Base-by-base conservation (phyloP, 2,113 vertebrate genomes). In the Coturnix japonica region DNA sequence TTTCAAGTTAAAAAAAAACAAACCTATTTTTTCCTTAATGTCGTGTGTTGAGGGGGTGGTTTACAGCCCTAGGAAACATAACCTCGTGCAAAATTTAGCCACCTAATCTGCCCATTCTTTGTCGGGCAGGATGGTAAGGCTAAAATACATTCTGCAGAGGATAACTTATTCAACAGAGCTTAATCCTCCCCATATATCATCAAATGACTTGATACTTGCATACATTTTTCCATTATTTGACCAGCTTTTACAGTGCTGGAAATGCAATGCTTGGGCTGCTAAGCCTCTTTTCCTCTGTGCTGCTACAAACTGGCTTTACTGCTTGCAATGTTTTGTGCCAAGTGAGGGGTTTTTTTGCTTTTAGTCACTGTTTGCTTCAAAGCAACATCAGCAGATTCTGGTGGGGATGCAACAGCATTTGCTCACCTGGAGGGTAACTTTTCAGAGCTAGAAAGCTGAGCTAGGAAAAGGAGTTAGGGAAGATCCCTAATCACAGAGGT, bases 121-220 rank as follows among this genome's bases (percentile, higher is more conserved):
- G 33, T 47, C 70, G 66, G 56, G 65, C 73, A 7, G 56, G 9
- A 26, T 43, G 74, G 87, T 20, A 60, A 33, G 39, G 78, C 89
- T 83, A 74, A 84, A 89, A 91, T 78, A 59, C 23, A 65, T 76
- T 72, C 71, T 91, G 74, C 87, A 57, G 81, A 73, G 71, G 81
- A 87, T 79, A 76, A 91, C 78, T 81, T 41, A 84, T 79, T 87
- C 93, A 91, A 35, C 54, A 49, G 66, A 76, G 30, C 49, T 70
- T 94, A 89, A 92, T 96, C 89, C 94, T 95, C 65, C 63, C 77
- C 94, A 69, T 72, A 80, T 18, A 60, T 74, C 92, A 73, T 69
- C 82, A 69, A 53, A 51, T 78, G 43, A 46, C 63, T 95, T 81
- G 9, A 26, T 59, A 60, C 57, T 81, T 78, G 60, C 76, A 85